Base-by-base conservation (phyloP, 2,113 vertebrate genomes). In the Morone chrysops region DNA sequence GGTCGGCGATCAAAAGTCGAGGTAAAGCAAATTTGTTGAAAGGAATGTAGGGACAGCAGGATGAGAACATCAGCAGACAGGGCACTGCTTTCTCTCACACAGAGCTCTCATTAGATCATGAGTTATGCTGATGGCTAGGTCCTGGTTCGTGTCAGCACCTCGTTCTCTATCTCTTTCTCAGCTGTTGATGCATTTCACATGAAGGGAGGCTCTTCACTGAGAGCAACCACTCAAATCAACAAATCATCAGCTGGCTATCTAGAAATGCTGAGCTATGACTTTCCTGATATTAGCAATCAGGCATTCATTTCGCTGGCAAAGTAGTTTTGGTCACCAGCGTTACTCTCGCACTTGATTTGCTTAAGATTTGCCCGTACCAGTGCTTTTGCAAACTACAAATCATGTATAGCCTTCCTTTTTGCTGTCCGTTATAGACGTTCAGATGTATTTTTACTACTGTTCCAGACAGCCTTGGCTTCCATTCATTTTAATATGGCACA, bases 101-200 rank as follows among this genome's bases (percentile, higher is more conserved):
- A 74, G 53, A 77, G 65, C 73, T 89, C 82, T 91, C 76, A 89
- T 92, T 85, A 89, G 86, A 87, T 87, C 53, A 53, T 91, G 89
- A 93, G 89, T 90, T 92, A 93, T 84, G 75, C 75, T 80, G 76
- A 89, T 83, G 87, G 75, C 75, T 47, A 7, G 70, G 81, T 88
- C 80, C 90, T 95, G 93, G 75, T 86, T 93, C 84, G 25, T 92
- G 89, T 94, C 93, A 93, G 90, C 87, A 86, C 85, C 73, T 90
- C 83, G 69, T 61, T 40, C 80, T 80, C 65, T 70, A 53, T 84
- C 85, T 75, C 67, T 70, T 31, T 69, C 78, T 84, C 80, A 90
- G 89, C 78, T 77, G 83, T 79, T 56, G 56, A 77, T 81, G 76
- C 25, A 43, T 76, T 90, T 91, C 84, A 83, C 61, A 77, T 89